Evolutionary conservation across 2,888 invertebrate species (phyloP), one percentile per base, ranked within the genome.

Genomic region (Drosophila borealis): DNA sequence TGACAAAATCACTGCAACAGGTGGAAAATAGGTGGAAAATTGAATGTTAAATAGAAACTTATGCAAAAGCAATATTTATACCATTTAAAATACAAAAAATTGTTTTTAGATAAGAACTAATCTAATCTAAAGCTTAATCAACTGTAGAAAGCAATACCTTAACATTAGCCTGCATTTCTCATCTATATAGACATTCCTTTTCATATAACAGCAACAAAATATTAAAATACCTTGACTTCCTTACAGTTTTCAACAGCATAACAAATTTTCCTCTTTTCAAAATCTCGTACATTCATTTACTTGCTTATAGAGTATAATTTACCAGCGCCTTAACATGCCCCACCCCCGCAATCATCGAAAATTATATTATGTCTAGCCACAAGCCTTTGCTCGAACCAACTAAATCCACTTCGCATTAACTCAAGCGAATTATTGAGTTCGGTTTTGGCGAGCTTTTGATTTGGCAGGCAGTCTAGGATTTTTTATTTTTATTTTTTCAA

Each of bases 391-490:
- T 13, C 17, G 14, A 55, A 41, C 56, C 37, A 51, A 56, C 42
- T 39, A 56, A 76, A 65, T 65, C 61, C 49, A 59, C 34, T 39
- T 41, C 46, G 61, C 55, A 79, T 69, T 77, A 72, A 72, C 51
- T 70, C 70, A 72, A 70, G 70, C 80, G 77, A 68, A 74, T 80
- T 70, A 72, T 70, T 70, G 71, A 68, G 67, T 76, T 74, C 67
- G 62, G 70, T 67, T 60, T 45, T 63, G 48, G 54, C 44, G 63
- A 44, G 46, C 51, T 49, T 45, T 53, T 77, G 77, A 74, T 75
- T 79, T 61, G 29, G 37, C 46, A 44, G 39, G 9, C n/a, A 29
- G 46, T 48, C 44, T 10, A 5, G 6, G 17, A 46, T 42, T 50
- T 61, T 48, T 60, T 37, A 21, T 34, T 46, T 33, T 33, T 34